Conservation (phyloP, 2,797 vertebrate genomes). For the Astyanax mexicanus region DNA sequence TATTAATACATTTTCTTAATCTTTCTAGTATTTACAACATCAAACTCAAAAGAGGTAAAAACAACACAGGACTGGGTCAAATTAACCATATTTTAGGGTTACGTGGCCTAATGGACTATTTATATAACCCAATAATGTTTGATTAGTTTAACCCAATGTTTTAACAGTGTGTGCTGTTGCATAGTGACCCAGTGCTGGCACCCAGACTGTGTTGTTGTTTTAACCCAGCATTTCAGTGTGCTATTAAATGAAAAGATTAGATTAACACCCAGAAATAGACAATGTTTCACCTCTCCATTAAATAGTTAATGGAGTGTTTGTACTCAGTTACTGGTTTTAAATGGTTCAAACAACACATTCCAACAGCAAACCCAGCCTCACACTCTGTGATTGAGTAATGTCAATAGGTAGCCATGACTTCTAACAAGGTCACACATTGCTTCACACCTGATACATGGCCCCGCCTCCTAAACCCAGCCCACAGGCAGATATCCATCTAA, state of each 20-base stretch:
- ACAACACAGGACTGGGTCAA: too few relatives aligned
- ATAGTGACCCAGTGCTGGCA: too few relatives aligned
- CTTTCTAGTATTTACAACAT: too few relatives aligned
- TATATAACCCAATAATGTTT: too few relatives aligned
- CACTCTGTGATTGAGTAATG: not conserved
- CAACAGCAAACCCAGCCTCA: not conserved
- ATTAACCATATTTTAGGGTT: too few relatives aligned
- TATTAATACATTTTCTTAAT: too few relatives aligned
- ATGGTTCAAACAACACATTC: not conserved
- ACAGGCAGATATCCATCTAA: constrained; percentile 73
- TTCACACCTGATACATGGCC: constrained; percentile 40
- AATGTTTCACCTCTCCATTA: not conserved
- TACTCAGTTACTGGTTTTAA: not conserved
- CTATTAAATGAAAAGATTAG: not conserved
- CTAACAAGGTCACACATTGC: constrained; percentile 35
- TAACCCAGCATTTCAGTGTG: too few relatives aligned
- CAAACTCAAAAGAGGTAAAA: too few relatives aligned
- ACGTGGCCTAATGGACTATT: too few relatives aligned
- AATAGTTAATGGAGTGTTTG: not conserved
- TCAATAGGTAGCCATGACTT: constrained; percentile 12
- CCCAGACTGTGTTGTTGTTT: too few relatives aligned
- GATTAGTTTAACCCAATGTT: too few relatives aligned
- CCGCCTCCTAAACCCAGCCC: constrained; percentile 45
- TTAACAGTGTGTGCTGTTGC: too few relatives aligned
- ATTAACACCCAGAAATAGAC: not conserved